Base-by-base conservation (phyloP, 2,888 invertebrate genomes). In the Hirtodrosophila cameraria region DNA sequence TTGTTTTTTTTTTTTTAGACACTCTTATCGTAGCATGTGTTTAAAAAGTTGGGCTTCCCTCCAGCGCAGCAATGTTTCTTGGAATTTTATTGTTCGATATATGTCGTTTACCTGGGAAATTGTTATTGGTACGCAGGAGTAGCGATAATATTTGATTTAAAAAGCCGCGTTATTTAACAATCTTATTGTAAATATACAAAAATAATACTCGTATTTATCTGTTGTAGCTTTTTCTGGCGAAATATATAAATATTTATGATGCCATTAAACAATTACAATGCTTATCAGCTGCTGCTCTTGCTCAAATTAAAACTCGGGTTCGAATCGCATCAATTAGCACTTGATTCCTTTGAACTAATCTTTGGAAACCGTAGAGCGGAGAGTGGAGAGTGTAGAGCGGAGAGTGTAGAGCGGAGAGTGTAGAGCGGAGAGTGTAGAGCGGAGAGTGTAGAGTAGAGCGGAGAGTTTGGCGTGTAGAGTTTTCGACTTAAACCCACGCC, bases 1-100 rank as follows among this genome's bases (percentile, higher is more conserved):
- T 36, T 36, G 30, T 45, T 49, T 50, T 15, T 50, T 35, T 20
- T 46, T 25, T 31, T 42, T 41, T 39, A n/a, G n/a, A n/a, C n/a
- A n/a, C n/a, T 30, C 30, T 58, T 65, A 58, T 65, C 50, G 3
- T 12, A 8, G 4, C 13, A 9, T 13, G 23, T 42, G 20, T 9
- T 12, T 7, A 5, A n/a, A 7, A n/a, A 12, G 3, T 5, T 20
- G 13, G 12, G n/a, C 7, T 8, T 5, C 11, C 12, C 1, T 7
- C n/a, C 1, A 12, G 2, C 16, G 23, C 3, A 3, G 1, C n/a
- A 8, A 9, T 16, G 13, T n/a, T 61, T 61, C 54, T 42, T 20
- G 28, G 31, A 42, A 55, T 35, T 39, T 7, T 18, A n/a, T 16
- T 48, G 15, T 36, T 4, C 33, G 33, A 23, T 23, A 33, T 35